Percentiles rank a stretch among this genome's conserved stretches.
These are phyloP conservation scores for Uloborus diversus DNA, from an alignment of 1,140 invertebrate genomes.

Conservation along the genomic window DNA sequence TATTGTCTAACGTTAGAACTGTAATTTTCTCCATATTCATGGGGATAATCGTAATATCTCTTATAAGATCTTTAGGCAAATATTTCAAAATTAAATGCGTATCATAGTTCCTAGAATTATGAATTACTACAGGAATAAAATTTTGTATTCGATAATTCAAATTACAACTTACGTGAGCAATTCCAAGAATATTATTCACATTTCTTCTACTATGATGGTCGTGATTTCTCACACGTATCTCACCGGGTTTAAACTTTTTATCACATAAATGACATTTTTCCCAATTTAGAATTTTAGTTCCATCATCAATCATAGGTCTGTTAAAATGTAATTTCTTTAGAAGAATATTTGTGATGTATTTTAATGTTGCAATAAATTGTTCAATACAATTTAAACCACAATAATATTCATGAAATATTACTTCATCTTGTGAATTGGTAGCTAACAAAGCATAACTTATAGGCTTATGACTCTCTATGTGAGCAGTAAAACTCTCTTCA, in stretches of 20 bases:
- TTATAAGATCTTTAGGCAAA: neutral
- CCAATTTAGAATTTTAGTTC: too few relatives aligned
- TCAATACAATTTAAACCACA: neutral
- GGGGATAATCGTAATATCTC: neutral
- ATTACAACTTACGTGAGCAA: constrained; percentile 1
- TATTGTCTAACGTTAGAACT: too few relatives aligned
- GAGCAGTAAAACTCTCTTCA: neutral
- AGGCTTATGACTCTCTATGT: neutral
- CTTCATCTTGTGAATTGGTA: neutral
- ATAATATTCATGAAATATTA: neutral
- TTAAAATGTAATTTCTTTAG: too few relatives aligned
- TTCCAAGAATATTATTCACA: neutral
- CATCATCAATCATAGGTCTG: too few relatives aligned
- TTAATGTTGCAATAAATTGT: too few relatives aligned
- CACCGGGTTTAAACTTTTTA: neutral
- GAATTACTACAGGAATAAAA: neutral
- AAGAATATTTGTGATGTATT: too few relatives aligned
- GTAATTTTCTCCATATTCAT: too few relatives aligned
- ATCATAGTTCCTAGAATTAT: constrained; percentile 18
- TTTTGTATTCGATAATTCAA: constrained; percentile 11
- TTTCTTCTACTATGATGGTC: neutral
- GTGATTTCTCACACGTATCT: neutral
- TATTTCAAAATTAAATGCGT: neutral
- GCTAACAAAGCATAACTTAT: neutral
- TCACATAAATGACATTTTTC: constrained; percentile 3